phyloP scores from a whole-genome alignment of 2,888 invertebrate genomes.

The Ischnura elegans region DNA sequence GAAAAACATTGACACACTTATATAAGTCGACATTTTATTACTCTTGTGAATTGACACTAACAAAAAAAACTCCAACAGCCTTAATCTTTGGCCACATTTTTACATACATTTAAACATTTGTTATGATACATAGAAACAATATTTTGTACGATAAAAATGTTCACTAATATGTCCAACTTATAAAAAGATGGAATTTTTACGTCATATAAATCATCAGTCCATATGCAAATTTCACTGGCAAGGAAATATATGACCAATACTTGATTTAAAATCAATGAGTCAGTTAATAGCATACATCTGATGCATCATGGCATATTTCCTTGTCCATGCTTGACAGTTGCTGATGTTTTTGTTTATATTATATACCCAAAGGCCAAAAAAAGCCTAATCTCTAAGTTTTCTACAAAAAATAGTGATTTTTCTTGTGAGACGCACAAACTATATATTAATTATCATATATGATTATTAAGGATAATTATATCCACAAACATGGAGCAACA shows the following conservation, averaged over 20 bases:
- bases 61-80: slow-evolving; percentile 67
- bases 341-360: slow-evolving; percentile 42
- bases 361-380: slow-evolving; percentile 39
- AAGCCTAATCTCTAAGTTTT: slow-evolving; percentile 45
- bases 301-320: slow-evolving; percentile 43
- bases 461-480: slow-evolving; percentile 43
- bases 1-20: slow-evolving; percentile 61
- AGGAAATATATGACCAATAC: slow-evolving; percentile 14
- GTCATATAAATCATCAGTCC: slow-evolving; percentile 54
- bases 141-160: slow-evolving; percentile 50
- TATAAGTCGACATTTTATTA: slow-evolving; percentile 60
- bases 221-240: slow-evolving; percentile 44
- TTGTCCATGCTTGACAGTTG: slow-evolving; percentile 12
- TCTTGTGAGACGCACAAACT: slow-evolving; percentile 40
- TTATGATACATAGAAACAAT: slow-evolving; percentile 63
- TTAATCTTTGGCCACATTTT: slow-evolving; percentile 66
- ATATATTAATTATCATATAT: slow-evolving; percentile 40
- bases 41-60: slow-evolving; percentile 67
- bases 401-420: slow-evolving; percentile 58
- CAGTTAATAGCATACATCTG: slow-evolving; percentile 27
- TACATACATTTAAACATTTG: slow-evolving; percentile 64
- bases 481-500: slow-evolving; percentile 55
- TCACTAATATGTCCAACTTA: slow-evolving; percentile 52
- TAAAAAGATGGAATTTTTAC: slow-evolving; percentile 55
- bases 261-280: slow-evolving; percentile 9